Conservation (phyloP, 2,888 invertebrate species). For the Acrobasis repandana region DNA sequence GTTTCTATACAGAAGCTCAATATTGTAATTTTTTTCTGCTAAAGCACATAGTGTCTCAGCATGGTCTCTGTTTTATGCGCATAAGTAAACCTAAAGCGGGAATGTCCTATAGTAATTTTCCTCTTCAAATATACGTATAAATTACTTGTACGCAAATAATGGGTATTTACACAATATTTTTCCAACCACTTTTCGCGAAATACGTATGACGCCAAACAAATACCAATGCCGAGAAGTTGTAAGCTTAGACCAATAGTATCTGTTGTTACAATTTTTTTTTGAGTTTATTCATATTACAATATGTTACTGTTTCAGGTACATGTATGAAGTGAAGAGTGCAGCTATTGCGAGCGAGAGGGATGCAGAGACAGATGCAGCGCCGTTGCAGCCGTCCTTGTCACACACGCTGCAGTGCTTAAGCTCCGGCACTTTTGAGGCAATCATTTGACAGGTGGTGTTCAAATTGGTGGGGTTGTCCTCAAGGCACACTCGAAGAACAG, state of each 20-base stretch:
- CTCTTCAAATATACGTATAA: no score
- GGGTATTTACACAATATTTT: no score
- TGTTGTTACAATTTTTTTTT: constrained; percentile 31
- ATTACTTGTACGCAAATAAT: no score
- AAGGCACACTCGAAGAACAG: constrained; percentile 65
- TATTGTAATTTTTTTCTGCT: not conserved
- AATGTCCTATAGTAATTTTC: no score
- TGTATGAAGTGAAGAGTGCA: constrained; percentile 58
- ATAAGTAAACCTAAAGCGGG: not conserved
- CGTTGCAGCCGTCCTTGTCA: constrained; percentile 80
- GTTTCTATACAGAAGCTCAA: not conserved
- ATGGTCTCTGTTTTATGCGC: not conserved
- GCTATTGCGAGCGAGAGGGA: constrained; percentile 63
- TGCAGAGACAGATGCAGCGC: constrained; percentile 58
- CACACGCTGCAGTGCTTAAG: constrained; percentile 72
- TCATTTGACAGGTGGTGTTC: constrained; percentile 56
- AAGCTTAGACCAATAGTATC: constrained; percentile 29
- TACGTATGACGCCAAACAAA: not conserved
- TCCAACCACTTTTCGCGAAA: no score
- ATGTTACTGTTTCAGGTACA: constrained; percentile 66
- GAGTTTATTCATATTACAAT: not conserved
- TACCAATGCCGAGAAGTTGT: not conserved
- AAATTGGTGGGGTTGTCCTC: constrained; percentile 61
- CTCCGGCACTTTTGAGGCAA: constrained; percentile 47
- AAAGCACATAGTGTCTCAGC: not conserved